Base-by-base conservation (phyloP, 2,888 invertebrate genomes). In the Chalcis sispes region DNA sequence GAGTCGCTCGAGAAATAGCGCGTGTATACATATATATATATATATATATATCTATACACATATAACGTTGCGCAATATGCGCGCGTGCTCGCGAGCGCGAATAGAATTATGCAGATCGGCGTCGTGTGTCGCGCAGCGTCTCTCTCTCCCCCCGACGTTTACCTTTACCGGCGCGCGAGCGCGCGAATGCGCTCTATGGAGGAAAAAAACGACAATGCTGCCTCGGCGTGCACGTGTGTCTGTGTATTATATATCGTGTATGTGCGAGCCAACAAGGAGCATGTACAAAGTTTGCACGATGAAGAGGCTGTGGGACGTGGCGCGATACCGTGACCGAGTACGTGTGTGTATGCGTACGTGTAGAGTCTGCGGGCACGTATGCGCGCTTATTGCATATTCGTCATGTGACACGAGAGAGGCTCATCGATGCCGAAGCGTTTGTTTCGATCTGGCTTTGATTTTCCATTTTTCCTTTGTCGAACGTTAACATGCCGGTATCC, bases 31-130 rank as follows among this genome's bases (percentile, higher is more conserved):
- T 36, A 36, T 36, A 10, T 7, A 4, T 13, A 48, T 25, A 15
- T 15, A 15, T 15, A 27, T 20, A 7, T 36, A 4, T 36, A 10
- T 36, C 4, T 36, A 36, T 4, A 36, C 10, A 10, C 10, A 36
- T 7, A 36, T 36, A 36, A 36, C n/a, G 48, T 75, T 70, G 58
- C 66, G 71, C 66, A 71, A 75, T 61, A 32, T 23, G 25, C n/a
- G n/a, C 15, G 15, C 48, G 20, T 42, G 69, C 64, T 56, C 64
- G 74, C 74, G 66, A 75, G 42, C 66, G 46, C 71, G 71, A 71
- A 66, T 75, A 61, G 42, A 71, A 75, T 71, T 75, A 75, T 75
- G 71, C 71, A 59, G 71, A 75, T 71, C 54, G 48, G 61, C 59
- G 18, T 46, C 48, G 70, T 52, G 69, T 56, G 65, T 58, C 65